Evolutionary conservation across 2,888 invertebrate genomes (phyloP).

Genomic region (Horisme vitalbata): DNA sequence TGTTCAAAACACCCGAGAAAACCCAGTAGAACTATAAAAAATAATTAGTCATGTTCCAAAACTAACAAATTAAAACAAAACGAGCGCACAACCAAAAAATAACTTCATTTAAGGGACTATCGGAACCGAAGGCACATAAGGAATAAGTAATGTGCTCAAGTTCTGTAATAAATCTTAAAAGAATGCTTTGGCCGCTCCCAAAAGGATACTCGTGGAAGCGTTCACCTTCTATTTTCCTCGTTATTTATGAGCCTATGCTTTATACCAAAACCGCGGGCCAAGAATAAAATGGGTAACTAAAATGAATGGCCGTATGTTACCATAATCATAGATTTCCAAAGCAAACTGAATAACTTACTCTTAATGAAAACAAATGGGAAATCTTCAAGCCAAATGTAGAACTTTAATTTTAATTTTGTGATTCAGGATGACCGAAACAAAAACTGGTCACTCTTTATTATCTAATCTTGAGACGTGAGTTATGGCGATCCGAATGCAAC

Average conservation of each 20-base stretch:
- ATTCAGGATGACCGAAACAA: slow-evolving; percentile 55
- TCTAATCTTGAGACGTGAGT: slow-evolving; percentile 69
- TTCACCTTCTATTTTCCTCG: slow-evolving; percentile 81
- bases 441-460: slow-evolving; percentile 45
- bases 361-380: slow-evolving; percentile 67
- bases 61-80: slow-evolving; percentile 34
- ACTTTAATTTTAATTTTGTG: slow-evolving; percentile 14
- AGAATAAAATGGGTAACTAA: slow-evolving; percentile 80
- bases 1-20: slow-evolving; percentile 26
- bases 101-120: slow-evolving; percentile 61
- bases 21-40: slow-evolving; percentile 27
- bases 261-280: slow-evolving; percentile 76
- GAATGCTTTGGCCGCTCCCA: slow-evolving; percentile 81
- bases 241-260: slow-evolving; percentile 82
- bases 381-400: slow-evolving; percentile 44
- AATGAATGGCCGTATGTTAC: slow-evolving; percentile 73
- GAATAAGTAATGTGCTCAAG: slow-evolving; percentile 81
- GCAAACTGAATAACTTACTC: slow-evolving; percentile 54
- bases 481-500: slow-evolving; percentile 61
- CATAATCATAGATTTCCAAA: slow-evolving; percentile 71
- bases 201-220: slow-evolving; percentile 80
- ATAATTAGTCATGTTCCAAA: slow-evolving; percentile 28
- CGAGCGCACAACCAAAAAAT: slow-evolving; percentile 50
- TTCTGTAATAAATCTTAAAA: slow-evolving; percentile 82
- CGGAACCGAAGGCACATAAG: slow-evolving; percentile 72